Percentiles rank a stretch among this genome's conserved stretches.
Conservation (phyloP, 2,113 vertebrate genomes). For the Melanerpes aurifrons region DNA sequence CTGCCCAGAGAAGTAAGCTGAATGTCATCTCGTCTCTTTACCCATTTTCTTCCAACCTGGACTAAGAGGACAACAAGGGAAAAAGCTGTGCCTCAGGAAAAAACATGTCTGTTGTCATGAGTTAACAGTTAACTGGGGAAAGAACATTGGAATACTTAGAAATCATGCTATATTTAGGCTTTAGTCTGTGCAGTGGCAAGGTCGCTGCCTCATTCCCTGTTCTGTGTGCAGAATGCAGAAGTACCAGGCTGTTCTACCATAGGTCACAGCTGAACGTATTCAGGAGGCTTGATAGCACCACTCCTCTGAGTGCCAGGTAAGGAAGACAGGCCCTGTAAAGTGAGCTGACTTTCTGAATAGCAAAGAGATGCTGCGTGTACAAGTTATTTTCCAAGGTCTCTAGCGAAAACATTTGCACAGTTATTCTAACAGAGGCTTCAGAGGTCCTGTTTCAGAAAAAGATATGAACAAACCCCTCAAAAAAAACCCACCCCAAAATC, state of each 20-base stretch:
- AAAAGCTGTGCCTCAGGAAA: background rate
- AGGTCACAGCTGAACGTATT: background rate
- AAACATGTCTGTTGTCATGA: background rate
- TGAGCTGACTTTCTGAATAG: background rate
- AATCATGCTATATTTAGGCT: constrained; percentile 34
- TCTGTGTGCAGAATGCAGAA: background rate
- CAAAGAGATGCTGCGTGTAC: background rate
- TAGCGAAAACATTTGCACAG: background rate
- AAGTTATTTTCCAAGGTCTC: background rate
- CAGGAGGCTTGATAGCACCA: background rate
- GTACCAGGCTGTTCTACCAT: background rate
- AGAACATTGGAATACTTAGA: constrained; percentile 3
- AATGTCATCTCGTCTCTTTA: background rate
- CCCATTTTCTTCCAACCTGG: background rate
- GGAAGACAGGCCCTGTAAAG: background rate
- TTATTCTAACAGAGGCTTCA: background rate
- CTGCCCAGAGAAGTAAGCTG: background rate
- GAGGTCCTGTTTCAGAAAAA: background rate
- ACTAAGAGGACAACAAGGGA: background rate
- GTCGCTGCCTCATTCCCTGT: background rate
- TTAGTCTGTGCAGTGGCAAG: constrained; percentile 4
- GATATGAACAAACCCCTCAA: background rate
- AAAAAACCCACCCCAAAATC: too few relatives aligned
- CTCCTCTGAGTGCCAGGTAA: rapidly evolving
- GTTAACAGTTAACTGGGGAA: constrained; percentile 44